Conservation (phyloP, 2,797 vertebrate species). For the Rhinella marina region DNA sequence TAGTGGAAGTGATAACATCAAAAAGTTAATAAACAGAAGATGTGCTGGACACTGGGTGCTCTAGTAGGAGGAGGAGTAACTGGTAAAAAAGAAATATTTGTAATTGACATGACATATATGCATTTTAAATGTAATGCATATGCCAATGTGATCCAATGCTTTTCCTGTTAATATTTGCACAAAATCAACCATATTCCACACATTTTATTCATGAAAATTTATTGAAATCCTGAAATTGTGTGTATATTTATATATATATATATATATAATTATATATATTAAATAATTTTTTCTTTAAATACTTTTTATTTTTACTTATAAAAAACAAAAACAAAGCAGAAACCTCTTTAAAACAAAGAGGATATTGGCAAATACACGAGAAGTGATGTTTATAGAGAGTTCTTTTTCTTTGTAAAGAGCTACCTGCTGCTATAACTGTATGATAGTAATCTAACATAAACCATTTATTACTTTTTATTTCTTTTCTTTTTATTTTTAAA, state of each 20-base stretch:
- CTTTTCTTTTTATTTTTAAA: neutral
- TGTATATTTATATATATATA: constrained; percentile 51
- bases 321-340: constrained; percentile 44
- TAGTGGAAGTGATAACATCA: too few relatives aligned
- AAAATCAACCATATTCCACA: constrained; percentile 44
- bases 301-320: constrained; percentile 46
- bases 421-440: constrained; percentile 40
- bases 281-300: constrained; percentile 47
- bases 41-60: too few relatives aligned
- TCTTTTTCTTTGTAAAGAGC: constrained; percentile 24
- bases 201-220: constrained; percentile 49
- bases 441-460: constrained; percentile 24
- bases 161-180: neutral
- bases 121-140: too few relatives aligned
- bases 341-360: constrained; percentile 39
- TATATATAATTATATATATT: constrained; percentile 41
- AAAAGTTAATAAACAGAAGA: too few relatives aligned
- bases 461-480: neutral
- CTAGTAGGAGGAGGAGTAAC: too few relatives aligned
- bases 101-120: too few relatives aligned
- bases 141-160: neutral
- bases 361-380: constrained; percentile 47
- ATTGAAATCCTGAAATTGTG: constrained; percentile 56
- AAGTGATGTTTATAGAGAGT: constrained; percentile 21
- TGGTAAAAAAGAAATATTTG: too few relatives aligned